Conservation (phyloP, 2,797 vertebrate genomes). For the Eulemur rubriventer region DNA sequence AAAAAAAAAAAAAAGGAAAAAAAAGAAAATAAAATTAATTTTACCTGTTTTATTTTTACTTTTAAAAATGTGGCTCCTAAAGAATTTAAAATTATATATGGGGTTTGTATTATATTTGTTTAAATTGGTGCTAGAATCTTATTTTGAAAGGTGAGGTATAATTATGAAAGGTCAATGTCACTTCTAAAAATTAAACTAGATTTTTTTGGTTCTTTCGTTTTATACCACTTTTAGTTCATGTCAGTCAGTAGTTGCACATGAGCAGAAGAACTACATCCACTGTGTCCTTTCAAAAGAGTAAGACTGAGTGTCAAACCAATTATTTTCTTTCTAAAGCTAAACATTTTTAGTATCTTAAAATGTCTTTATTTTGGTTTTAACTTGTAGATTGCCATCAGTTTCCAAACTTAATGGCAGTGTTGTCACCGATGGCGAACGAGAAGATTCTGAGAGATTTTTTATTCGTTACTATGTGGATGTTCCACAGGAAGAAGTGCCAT, state of each 20-base stretch:
- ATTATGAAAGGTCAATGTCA: background rate
- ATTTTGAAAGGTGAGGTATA: conserved; percentile 17
- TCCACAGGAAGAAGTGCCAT: conserved; percentile 91
- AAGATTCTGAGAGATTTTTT: conserved; percentile 98
- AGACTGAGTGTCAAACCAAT: background rate
- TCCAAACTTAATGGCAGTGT: conserved; percentile 93
- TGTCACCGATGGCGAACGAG: conserved; percentile 92
- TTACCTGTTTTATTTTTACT: background rate
- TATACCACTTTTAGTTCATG: background rate
- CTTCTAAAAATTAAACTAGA: background rate
- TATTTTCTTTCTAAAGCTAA: conserved; percentile 19
- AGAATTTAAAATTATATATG: background rate
- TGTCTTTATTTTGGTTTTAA: conserved; percentile 55
- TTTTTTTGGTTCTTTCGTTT: background rate
- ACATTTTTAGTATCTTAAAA: conserved; percentile 37
- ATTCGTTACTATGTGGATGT: conserved; percentile 94
- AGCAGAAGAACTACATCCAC: background rate
- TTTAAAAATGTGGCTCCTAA: background rate
- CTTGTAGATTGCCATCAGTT: conserved; percentile 93
- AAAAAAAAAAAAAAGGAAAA: too few species aligned
- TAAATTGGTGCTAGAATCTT: background rate
- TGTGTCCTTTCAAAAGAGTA: background rate
- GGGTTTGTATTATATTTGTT: background rate
- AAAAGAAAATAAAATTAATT: background rate
- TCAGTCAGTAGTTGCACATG: background rate